phyloP scores from a whole-genome alignment of 2,113 vertebrate genomes.

The Tetrao urogallus region DNA sequence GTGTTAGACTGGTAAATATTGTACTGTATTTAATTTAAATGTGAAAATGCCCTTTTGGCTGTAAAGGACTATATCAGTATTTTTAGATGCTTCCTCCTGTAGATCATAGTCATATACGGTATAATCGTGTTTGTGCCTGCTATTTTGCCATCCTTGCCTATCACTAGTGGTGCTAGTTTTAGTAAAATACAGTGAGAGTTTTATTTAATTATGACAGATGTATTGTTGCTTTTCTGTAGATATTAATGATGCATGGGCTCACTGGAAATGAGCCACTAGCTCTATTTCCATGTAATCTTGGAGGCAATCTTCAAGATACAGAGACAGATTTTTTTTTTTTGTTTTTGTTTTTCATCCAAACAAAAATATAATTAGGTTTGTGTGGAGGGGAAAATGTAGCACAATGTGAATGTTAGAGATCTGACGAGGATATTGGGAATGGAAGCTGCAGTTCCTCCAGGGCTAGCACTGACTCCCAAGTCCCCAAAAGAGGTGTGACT shows the following conservation, averaged over 20 bases:
- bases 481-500: neutral
- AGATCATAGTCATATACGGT: neutral
- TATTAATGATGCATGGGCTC: neutral
- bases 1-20: neutral
- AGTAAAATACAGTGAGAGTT: neutral
- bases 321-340: neutral
- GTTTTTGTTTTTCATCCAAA: neutral
- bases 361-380: neutral
- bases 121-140: neutral
- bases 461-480: neutral
- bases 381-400: neutral
- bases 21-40: neutral
- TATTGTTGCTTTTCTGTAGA: neutral
- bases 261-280: neutral
- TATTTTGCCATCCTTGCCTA: neutral
- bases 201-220: neutral
- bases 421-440: fast-evolving
- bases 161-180: neutral
- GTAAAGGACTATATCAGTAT: neutral
- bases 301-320: neutral
- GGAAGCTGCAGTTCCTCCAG: neutral
- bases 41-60: neutral
- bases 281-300: neutral
- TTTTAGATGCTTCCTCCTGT: slow-evolving; percentile 2
- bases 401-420: neutral